Evolutionary conservation across 2,113 vertebrate species (phyloP), one percentile per base, ranked within the genome.

Genomic region (Thalassarche chlororhynchos): DNA sequence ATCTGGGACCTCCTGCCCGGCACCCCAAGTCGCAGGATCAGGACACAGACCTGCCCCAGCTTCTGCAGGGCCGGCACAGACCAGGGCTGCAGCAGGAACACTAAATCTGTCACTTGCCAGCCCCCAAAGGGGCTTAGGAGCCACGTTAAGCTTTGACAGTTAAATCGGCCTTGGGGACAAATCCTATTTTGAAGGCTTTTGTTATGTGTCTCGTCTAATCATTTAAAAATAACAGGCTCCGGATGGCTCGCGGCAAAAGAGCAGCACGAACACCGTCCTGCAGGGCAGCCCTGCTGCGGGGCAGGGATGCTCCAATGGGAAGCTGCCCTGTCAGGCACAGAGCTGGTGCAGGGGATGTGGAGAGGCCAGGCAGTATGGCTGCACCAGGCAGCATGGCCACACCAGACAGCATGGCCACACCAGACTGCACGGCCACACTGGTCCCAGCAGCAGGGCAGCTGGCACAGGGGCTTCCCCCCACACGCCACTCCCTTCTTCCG

Each of bases 131-230:
- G 93, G 91, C 95, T 95, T 94, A 96, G 83, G 36, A 92, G n/a
- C 80, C 72, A 78, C 87, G 34, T 92, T 95, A 94, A 96, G 96
- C 94, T 96, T 87, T 95, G 95, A 93, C 91, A 84, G 93, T 94
- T 93, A 97, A 96, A 96, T 96, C 97, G 38, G 97, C 91, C 96
- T 96, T 96, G 60, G 14, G 93, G 28, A 84, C 94, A 96, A 97
- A 97, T 97, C 97, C 97, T 97, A 97, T 97, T 96, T 82, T 57
- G 91, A 70, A 95, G 94, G 96, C 96, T 96, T 96, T 96, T 94
- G 87, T 81, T 94, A 65, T 44, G 69, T 54, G 97, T 96, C 93
- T 24, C 8, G 8, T 79, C 89, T 78, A 96, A 96, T 96, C 4
- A 1, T 87, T 89, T 95, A 96, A 96, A 97, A 97, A 97, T 97